phyloP scores from a whole-genome alignment of 2,888 invertebrate species.

The Agonopterix alstromeriana region DNA sequence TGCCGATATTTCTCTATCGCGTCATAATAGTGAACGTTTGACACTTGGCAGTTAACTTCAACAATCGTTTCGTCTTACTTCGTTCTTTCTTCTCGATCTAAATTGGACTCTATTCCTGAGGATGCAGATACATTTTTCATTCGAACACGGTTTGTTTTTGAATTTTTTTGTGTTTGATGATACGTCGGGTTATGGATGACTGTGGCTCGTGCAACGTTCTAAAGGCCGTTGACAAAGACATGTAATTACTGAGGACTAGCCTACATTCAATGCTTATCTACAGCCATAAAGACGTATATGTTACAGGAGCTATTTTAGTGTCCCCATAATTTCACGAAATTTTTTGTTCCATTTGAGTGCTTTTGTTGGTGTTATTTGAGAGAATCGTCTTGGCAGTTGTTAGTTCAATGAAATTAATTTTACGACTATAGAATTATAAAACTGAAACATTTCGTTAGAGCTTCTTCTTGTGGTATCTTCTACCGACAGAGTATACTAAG shows the following conservation, averaged over 20 bases:
- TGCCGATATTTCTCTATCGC: slow-evolving; percentile 49
- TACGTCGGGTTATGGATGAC: slow-evolving; percentile 35
- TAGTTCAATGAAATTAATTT: too few relatives aligned
- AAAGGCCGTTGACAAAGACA: slow-evolving; percentile 34
- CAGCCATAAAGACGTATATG: too few relatives aligned
- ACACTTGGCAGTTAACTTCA: slow-evolving; percentile 33
- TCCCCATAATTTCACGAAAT: too few relatives aligned
- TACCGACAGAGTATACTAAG: too few relatives aligned
- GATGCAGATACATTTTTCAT: not conserved
- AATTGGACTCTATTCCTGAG: slow-evolving; percentile 20
- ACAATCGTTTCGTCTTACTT: slow-evolving; percentile 13
- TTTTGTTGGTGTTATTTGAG: too few relatives aligned
- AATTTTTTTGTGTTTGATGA: slow-evolving; percentile 5
- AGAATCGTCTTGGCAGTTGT: too few relatives aligned
- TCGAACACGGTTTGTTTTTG: slow-evolving; percentile 5
- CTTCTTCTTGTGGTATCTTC: too few relatives aligned
- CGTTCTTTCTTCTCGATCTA: slow-evolving; percentile 6
- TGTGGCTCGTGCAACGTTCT: slow-evolving; percentile 33
- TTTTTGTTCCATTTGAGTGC: too few relatives aligned
- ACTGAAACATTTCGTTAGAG: too few relatives aligned
- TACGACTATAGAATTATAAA: too few relatives aligned
- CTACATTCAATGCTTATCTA: not conserved
- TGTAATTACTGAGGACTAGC: slow-evolving; percentile 20
- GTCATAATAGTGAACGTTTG: slow-evolving; percentile 52
- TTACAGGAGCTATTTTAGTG: too few relatives aligned